These are phyloP conservation scores for Arvicanthis niloticus DNA, from an alignment of 2,113 vertebrate species.

Conservation along the genomic window DNA sequence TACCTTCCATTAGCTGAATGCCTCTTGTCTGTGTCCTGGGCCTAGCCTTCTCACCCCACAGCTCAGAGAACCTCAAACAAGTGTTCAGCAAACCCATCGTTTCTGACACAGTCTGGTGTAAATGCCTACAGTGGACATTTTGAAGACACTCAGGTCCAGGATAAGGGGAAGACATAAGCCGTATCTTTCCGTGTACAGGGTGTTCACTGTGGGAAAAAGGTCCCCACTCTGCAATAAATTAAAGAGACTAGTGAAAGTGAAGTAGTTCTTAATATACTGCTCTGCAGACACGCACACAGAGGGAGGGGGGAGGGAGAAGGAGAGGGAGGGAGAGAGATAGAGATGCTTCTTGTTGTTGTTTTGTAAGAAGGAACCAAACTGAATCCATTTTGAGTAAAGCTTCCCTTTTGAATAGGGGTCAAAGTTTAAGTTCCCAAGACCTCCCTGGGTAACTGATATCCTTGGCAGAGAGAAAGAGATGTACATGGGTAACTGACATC, in stretches of 20 bases:
- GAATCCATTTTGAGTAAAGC: background rate
- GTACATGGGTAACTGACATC: too few relatives aligned
- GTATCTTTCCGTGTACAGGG: background rate
- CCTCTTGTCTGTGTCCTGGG: background rate
- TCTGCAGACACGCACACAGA: background rate
- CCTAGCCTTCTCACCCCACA: background rate
- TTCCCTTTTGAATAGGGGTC: too few relatives aligned
- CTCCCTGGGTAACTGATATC: too few relatives aligned
- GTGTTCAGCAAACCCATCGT: background rate
- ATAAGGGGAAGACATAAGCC: background rate
- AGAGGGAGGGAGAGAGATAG: background rate
- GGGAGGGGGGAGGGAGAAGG: too few relatives aligned
- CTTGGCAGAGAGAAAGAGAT: too few relatives aligned
- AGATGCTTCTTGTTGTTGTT: background rate
- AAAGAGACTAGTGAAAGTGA: background rate
- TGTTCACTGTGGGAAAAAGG: background rate
- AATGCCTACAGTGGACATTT: background rate
- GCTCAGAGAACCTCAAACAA: background rate
- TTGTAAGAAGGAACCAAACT: background rate
- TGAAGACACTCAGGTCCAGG: background rate
- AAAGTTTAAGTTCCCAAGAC: too few relatives aligned
- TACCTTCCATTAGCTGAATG: accelerated
- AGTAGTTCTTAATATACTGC: background rate
- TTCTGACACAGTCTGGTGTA: background rate
- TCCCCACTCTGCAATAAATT: background rate